Percentiles rank a stretch among this genome's conserved stretches.
Evolutionary conservation across 2,113 vertebrate species (phyloP).

Genomic region (Kobus ellipsiprymnus): DNA sequence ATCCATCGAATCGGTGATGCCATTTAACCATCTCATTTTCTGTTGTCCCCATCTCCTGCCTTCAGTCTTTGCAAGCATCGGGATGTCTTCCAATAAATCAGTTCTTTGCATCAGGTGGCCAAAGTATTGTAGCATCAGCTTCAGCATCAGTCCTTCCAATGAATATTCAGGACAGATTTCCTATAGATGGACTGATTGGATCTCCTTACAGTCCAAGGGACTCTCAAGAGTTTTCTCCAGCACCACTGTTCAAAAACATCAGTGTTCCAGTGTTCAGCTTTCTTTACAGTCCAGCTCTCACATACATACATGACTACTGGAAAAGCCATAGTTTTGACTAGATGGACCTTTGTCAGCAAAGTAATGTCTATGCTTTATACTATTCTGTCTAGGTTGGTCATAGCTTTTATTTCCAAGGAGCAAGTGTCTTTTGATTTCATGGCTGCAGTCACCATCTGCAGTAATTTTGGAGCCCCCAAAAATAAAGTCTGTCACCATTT

Average conservation of each 20-base stretch:
- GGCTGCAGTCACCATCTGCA: background rate
- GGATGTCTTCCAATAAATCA: background rate
- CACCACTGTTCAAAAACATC: background rate
- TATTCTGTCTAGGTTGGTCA: background rate
- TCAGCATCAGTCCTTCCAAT: background rate
- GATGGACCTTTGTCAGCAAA: background rate
- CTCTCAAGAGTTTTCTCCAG: background rate
- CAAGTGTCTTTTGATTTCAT: background rate
- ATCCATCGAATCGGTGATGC: rapidly evolving
- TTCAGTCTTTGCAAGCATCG: background rate
- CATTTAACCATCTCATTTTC: background rate
- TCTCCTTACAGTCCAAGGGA: background rate
- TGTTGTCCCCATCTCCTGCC: background rate
- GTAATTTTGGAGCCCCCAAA: background rate
- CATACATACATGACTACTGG: background rate
- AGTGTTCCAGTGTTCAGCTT: background rate
- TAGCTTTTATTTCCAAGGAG: background rate
- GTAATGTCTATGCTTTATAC: background rate
- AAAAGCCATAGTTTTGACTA: background rate
- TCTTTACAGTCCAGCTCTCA: background rate
- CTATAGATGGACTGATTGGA: background rate
- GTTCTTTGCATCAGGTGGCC: background rate
- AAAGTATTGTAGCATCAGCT: background rate
- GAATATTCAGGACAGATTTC: background rate
- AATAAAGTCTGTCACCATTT: background rate